These are phyloP conservation scores for Phalacrocorax brasilianus DNA, from an alignment of 2,113 vertebrate species.

Conservation along the genomic window DNA sequence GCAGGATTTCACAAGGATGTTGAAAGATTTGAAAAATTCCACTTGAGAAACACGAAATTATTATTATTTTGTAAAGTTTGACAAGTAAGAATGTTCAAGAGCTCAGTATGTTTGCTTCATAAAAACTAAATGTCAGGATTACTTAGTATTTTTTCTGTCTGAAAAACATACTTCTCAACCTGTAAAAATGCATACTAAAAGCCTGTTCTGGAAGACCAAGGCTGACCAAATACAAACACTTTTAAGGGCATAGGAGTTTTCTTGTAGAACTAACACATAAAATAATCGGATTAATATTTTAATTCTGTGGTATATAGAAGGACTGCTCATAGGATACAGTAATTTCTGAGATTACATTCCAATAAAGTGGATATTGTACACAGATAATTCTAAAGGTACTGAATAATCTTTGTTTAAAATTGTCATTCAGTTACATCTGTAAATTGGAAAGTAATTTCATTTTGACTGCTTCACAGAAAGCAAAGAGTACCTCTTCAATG, in stretches of 20 bases:
- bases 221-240: neutral
- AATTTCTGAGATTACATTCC: neutral
- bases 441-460: neutral
- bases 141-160: neutral
- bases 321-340: neutral
- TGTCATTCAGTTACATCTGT: neutral
- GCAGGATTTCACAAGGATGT: neutral
- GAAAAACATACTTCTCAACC: neutral
- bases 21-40: neutral
- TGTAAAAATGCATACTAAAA: neutral
- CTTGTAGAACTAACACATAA: neutral
- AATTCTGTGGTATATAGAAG: neutral
- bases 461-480: neutral
- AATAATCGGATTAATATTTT: neutral
- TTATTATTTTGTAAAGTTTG: neutral
- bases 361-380: neutral
- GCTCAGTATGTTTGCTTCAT: neutral
- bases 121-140: neutral
- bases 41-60: neutral
- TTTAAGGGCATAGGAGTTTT: neutral
- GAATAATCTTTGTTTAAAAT: neutral
- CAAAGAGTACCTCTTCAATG: neutral
- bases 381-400: neutral
- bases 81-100: neutral
- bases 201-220: neutral